phyloP scores from a whole-genome alignment of 37 sponge, comb jelly and placozoan genomes.

The Crambe crambe region DNA sequence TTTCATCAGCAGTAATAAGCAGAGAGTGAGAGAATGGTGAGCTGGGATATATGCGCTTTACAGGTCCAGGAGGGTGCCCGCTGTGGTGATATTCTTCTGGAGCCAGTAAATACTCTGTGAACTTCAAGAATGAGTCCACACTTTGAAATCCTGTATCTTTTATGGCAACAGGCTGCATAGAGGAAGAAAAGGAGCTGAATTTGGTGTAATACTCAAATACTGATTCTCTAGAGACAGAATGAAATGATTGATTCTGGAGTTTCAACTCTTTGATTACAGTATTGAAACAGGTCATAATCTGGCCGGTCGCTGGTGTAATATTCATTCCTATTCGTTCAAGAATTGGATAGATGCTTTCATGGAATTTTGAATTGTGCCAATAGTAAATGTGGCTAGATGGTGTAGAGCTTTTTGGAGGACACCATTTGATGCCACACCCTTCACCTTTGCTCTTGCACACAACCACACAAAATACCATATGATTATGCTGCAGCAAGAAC shows the following conservation, averaged over 20 bases:
- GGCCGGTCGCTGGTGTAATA: constrained; percentile 30
- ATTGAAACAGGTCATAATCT: constrained; percentile 22
- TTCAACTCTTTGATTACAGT: not conserved
- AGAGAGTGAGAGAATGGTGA: not conserved
- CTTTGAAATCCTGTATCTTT: not conserved
- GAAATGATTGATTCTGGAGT: not conserved
- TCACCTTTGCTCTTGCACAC: not conserved
- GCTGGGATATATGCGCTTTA: not conserved
- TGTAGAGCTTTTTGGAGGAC: not conserved
- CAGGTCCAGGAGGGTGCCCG: no score
- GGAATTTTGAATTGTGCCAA: not conserved
- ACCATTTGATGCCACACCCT: not conserved
- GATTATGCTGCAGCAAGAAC: not conserved
- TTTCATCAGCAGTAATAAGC: not conserved
- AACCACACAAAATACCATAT: not conserved
- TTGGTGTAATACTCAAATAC: not conserved
- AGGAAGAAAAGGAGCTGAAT: not conserved
- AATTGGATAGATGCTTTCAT: not conserved
- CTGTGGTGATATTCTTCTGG: no score
- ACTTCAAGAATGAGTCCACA: not conserved
- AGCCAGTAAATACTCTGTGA: not conserved
- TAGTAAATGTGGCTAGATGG: not conserved
- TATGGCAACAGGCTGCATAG: not conserved
- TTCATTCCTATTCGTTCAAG: constrained; percentile 48
- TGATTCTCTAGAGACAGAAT: not conserved